Evolutionary conservation across 2,888 invertebrate genomes (phyloP).

Genomic region (Chelonus formosanus): DNA sequence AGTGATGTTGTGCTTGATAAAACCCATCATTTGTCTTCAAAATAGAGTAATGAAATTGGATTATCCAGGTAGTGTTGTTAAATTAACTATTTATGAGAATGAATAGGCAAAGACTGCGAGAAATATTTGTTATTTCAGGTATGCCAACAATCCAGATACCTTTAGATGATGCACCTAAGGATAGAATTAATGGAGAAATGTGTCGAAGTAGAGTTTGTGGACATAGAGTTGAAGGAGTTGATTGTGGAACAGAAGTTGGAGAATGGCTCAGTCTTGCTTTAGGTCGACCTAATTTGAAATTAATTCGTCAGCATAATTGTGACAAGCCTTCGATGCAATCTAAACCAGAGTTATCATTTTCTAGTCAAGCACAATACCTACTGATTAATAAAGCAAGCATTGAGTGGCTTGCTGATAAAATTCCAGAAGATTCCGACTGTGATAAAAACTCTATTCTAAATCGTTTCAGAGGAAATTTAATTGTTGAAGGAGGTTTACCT

Average conservation of each 20-base stretch:
- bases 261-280: slow-evolving; percentile 83
- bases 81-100: slow-evolving; percentile 11
- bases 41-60: slow-evolving; percentile 68
- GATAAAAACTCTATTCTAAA: slow-evolving; percentile 72
- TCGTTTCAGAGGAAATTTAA: slow-evolving; percentile 91
- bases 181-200: slow-evolving; percentile 62
- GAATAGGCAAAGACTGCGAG: slow-evolving; percentile 25
- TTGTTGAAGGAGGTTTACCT: slow-evolving; percentile 77
- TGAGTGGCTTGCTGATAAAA: slow-evolving; percentile 72
- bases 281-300: slow-evolving; percentile 73
- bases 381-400: slow-evolving; percentile 83
- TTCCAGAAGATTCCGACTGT: slow-evolving; percentile 66
- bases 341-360: slow-evolving; percentile 69
- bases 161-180: slow-evolving; percentile 62
- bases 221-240: slow-evolving; percentile 79
- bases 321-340: slow-evolving; percentile 42
- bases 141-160: slow-evolving; percentile 68
- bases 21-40: slow-evolving; percentile 75
- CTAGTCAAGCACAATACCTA: slow-evolving; percentile 88
- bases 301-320: slow-evolving; percentile 70
- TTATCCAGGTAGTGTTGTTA: slow-evolving; percentile 69
- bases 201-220: slow-evolving; percentile 89
- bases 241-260: slow-evolving; percentile 84
- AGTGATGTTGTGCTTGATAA: slow-evolving; percentile 79
- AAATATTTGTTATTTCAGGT: slow-evolving; percentile 59